Base-by-base conservation (phyloP, 2,888 invertebrate species). In the Diadegma fenestrale region DNA sequence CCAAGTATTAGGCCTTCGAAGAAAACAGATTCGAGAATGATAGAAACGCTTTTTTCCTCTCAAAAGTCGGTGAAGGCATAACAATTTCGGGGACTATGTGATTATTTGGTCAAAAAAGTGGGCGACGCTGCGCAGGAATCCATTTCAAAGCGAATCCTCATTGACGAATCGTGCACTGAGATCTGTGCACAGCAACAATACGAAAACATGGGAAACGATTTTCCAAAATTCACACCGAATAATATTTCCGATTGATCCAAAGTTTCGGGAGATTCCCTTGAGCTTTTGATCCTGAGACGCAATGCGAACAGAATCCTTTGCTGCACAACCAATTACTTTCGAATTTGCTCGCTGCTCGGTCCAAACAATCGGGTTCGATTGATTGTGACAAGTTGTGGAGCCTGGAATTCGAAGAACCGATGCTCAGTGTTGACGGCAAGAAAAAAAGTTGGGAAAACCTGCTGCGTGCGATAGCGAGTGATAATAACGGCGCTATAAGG, bases 401-500 rank as follows among this genome's bases (percentile, higher is more conserved):
- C n/a, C 26, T 1, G 5, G 51, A 19, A 75, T 48, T 63, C 61
- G 12, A 37, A 48, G 43, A 66, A 66, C 77, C 71, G 80, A 79
- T 79, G 37, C 22, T 78, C 12, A 1, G n/a, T 26, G 68, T 78
- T 43, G 26, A 58, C 8, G 12, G n/a, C 10, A 43, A 45, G 51
- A 66, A 41, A 43, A 69, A n/a, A 82, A 85, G 79, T 79, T 85
- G 75, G 75, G 26, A 79, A 69, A 58, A 64, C 48, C 69, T 78
- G 33, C n/a, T 33, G 73, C 69, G 69, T 71, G 75, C 19, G 58
- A 79, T 82, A 79, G 82, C 85, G 79, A 79, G 75, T 66, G 76
- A 82, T 71, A 80, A 82, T 71, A 85, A 79, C 48, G n/a, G n/a
- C 76, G 48, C 69, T 76, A 79, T n/a, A n/a, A n/a, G n/a, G n/a